Conservation (phyloP, 2,113 vertebrate genomes). For the Phodopus roborovskii region DNA sequence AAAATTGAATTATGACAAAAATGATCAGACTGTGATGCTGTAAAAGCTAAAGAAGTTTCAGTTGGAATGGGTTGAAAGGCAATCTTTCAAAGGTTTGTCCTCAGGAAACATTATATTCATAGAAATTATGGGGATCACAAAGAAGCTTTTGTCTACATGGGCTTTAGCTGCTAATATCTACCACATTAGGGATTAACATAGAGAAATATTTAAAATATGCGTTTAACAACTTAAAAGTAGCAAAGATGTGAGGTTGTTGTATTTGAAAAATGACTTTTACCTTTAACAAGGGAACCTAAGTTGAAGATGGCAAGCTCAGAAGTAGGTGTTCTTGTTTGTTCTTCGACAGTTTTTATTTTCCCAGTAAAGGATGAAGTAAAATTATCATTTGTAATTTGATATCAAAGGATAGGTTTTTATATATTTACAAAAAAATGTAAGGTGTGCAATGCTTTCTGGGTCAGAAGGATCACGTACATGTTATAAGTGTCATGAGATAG, state of each 20-base stretch:
- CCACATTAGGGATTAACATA: neutral
- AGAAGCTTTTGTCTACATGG: neutral
- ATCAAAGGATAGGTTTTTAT: neutral
- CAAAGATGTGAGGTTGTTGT: neutral
- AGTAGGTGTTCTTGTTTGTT: neutral
- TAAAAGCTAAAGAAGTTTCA: slow-evolving; percentile 10
- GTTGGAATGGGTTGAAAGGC: neutral
- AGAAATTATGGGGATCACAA: neutral
- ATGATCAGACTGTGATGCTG: neutral
- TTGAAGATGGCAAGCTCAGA: neutral
- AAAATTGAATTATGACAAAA: neutral
- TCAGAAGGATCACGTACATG: neutral
- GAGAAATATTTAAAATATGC: neutral
- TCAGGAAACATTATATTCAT: neutral
- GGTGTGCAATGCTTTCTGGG: neutral
- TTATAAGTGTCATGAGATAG: neutral
- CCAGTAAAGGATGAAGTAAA: slow-evolving; percentile 5
- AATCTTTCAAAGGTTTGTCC: neutral
- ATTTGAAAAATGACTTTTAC: neutral
- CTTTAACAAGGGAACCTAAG: neutral
- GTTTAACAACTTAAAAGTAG: slow-evolving; percentile 27
- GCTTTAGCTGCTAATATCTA: neutral
- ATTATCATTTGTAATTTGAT: neutral
- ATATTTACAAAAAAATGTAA: slow-evolving; percentile 19
- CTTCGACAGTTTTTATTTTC: slow-evolving; percentile 44